phyloP scores from a whole-genome alignment of 2,888 invertebrate species.

The Ellobium chinense region DNA sequence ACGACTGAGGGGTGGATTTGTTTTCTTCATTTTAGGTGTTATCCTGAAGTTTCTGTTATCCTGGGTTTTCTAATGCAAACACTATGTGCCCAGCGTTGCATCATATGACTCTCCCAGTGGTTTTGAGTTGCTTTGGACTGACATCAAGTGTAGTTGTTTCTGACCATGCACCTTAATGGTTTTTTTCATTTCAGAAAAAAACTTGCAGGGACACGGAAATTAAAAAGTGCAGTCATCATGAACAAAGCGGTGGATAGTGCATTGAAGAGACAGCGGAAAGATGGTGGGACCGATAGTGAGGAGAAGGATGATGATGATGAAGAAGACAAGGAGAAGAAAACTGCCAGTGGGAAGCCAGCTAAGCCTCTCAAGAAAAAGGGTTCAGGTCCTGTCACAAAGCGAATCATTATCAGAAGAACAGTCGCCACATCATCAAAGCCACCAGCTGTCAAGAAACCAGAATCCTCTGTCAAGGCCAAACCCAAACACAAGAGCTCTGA shows the following conservation, averaged over 20 bases:
- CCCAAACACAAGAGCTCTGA: neutral
- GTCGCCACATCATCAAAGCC: neutral
- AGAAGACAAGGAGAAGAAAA: constrained; percentile 15
- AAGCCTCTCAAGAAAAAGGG: neutral
- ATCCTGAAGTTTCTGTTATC: too few species aligned
- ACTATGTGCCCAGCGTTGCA: too few species aligned
- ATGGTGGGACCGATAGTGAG: neutral
- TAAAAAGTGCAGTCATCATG: constrained; percentile 77
- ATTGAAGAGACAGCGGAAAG: constrained; percentile 5
- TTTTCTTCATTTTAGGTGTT: too few species aligned
- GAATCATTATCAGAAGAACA: neutral
- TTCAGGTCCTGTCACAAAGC: neutral
- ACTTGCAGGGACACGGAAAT: constrained; percentile 65
- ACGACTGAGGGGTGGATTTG: too few species aligned
- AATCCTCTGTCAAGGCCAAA: neutral
- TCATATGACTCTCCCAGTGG: too few species aligned
- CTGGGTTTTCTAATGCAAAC: too few species aligned
- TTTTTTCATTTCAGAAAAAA: constrained; percentile 64
- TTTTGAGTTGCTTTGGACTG: too few species aligned
- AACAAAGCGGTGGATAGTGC: constrained; percentile 64
- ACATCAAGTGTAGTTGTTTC: too few species aligned
- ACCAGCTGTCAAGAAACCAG: constrained; percentile 9
- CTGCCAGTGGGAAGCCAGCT: neutral
- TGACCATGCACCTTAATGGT: neutral
- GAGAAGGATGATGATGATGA: neutral